These are phyloP conservation scores for Drosophila nebulosa DNA, from an alignment of 1,140 invertebrate genomes.

Conservation along the genomic window DNA sequence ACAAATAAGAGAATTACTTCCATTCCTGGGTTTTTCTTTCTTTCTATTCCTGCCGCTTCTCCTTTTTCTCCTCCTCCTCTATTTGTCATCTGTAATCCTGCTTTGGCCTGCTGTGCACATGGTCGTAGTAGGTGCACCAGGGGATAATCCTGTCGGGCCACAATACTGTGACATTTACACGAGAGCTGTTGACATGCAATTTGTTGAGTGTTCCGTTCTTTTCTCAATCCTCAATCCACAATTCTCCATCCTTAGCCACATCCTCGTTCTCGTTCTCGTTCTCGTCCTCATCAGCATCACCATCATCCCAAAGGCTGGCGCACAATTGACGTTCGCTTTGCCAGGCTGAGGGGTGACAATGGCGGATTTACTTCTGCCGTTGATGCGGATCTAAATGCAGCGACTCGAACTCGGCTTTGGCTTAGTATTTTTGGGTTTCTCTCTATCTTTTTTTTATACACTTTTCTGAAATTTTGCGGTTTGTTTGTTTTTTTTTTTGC, in stretches of 20 bases:
- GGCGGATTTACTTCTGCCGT: conserved; percentile 37
- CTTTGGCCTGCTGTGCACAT: conserved; percentile 17
- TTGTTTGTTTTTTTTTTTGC: conserved; percentile 24
- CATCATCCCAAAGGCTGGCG: conserved; percentile 32
- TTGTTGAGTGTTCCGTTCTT: conserved; percentile 54
- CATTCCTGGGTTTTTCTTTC: neutral
- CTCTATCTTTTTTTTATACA: conserved; percentile 7
- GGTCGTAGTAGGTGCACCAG: conserved; percentile 28
- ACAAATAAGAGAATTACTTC: conserved; percentile 16
- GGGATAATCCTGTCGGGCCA: conserved; percentile 54
- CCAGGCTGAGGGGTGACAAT: conserved; percentile 54
- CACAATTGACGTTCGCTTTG: conserved; percentile 67
- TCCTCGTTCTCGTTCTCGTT: conserved; percentile 14
- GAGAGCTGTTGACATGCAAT: conserved; percentile 75
- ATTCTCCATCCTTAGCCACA: conserved; percentile 9
- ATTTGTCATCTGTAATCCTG: conserved; percentile 65
- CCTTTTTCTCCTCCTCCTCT: conserved; percentile 10
- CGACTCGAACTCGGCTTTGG: conserved; percentile 54
- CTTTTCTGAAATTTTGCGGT: conserved; percentile 18
- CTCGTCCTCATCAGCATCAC: neutral
- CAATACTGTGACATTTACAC: conserved; percentile 51
- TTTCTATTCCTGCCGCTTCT: no score
- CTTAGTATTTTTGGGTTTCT: conserved; percentile 53
- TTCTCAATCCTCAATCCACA: conserved; percentile 27
- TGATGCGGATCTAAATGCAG: conserved; percentile 57